A percentile compares a stretch with the other conserved stretches of the same genome.
phyloP scores from a whole-genome alignment of 2,797 vertebrate species.

The Clarias pachynema region DNA sequence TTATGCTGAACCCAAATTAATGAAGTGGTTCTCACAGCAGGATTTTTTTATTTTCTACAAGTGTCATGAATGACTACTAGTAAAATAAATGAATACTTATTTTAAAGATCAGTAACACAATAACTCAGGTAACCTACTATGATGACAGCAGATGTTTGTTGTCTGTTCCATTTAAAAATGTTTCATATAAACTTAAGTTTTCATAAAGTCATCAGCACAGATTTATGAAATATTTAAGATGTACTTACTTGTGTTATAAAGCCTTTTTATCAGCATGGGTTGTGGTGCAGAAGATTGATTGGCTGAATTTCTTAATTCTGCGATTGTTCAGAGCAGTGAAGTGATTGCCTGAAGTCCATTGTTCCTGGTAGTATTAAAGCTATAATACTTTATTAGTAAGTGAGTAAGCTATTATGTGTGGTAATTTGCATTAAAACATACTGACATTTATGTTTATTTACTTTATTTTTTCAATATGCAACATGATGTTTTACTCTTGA shows the following conservation, averaged over 20 bases:
- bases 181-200: not conserved
- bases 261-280: not conserved
- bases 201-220: not conserved
- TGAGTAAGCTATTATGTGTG: not conserved
- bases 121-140: no score
- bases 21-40: no score
- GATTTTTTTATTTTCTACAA: no score
- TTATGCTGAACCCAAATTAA: no score
- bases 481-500: not conserved
- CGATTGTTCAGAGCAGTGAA: not conserved
- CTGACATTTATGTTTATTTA: not conserved
- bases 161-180: not conserved
- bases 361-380: not conserved
- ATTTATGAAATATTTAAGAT: no score
- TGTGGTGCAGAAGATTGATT: not conserved
- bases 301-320: no score
- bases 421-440: not conserved
- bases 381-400: not conserved
- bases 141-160: not conserved
- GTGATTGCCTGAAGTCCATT: not conserved
- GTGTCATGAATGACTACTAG: no score
- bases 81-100: no score
- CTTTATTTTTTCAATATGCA: no score
- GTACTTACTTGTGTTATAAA: not conserved
- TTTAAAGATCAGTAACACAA: no score